Base-by-base conservation (phyloP, 2,888 invertebrate genomes). In the Cylloceria caligata region DNA sequence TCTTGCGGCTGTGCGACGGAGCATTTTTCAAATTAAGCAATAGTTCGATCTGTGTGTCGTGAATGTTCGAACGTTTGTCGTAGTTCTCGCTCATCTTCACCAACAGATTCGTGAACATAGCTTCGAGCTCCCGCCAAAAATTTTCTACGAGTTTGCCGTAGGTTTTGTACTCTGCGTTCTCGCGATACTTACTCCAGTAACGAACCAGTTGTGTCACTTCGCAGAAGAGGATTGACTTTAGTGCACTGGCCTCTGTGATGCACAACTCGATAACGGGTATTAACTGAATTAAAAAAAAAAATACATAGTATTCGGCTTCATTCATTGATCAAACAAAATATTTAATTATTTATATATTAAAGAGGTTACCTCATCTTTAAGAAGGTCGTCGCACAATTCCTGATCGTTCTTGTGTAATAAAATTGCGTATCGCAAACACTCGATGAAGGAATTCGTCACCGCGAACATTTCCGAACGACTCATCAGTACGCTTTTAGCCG, bases 381-480 rank as follows among this genome's bases (percentile, higher is more conserved):
- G 90, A 16, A 94, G 87, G 67, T 85, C 88, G 68, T 91, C 90
- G 84, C 94, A 94, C 11, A 94, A 86, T 24, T 90, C 89, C 27
- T 88, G 80, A 83, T 94, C 93, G 11, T 92, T 91, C 60, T 93
- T 92, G 85, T 94, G 94, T 86, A 94, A 93, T 65, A 95, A 91
- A 72, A 95, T 92, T 11, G 95, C 90, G 88, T 95, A 96, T 65
- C 95, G 95, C 21, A 97, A 90, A 89, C 97, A 97, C 90, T 98
- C 98, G 21, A 96, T 94, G 86, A 96, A 95, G 1, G 96, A 94
- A 57, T 94, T 94, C 24, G 95, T 94, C 87, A 97, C 94, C 0
- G 95, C 94, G 60, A 95, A 93, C 19, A 94, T 94, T 92, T 97
- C 97, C 52, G 95, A 95, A 84, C 95, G 95, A 57, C 96, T 96